Percentiles rank a stretch among this genome's conserved stretches.
Conservation (phyloP, 64 coral and sea anemone genomes). For the Stichodactyla mertensii region DNA sequence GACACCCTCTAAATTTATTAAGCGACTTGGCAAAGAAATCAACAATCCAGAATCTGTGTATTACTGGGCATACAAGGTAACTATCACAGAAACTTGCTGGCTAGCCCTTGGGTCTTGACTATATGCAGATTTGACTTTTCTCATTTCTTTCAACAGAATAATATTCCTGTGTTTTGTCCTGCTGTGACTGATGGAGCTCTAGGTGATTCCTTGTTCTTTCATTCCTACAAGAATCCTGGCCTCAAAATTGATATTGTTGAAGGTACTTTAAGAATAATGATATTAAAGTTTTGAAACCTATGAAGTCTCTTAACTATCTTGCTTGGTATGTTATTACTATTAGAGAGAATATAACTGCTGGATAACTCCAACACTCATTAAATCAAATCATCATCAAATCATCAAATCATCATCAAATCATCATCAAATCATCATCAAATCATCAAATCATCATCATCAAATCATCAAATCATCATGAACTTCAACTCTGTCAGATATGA, state of each 20-base stretch:
- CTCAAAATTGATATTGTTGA: slow-evolving; percentile 85
- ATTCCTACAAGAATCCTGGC: slow-evolving; percentile 87
- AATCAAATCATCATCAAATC: not conserved
- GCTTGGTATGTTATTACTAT: no score
- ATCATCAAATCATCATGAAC: no score
- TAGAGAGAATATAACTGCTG: no score
- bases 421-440: no score
- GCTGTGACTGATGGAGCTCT: slow-evolving; percentile 92
- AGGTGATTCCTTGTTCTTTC: slow-evolving; percentile 91
- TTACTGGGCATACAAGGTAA: slow-evolving; percentile 91
- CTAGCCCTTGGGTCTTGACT: no score
- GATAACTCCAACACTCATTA: no score
- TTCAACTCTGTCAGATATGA: no score
- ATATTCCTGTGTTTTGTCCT: slow-evolving; percentile 89
- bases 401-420: no score
- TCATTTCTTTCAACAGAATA: slow-evolving; percentile 57
- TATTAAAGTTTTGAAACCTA: no score
- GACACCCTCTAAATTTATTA: slow-evolving; percentile 94
- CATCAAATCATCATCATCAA: no score
- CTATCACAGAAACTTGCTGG: not conserved
- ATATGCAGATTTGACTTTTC: not conserved
- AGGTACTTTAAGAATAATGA: slow-evolving; percentile 29
- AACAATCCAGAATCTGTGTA: slow-evolving; percentile 93
- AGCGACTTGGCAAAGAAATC: slow-evolving; percentile 89
- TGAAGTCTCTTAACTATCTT: no score